phyloP scores from a whole-genome alignment of 2,797 vertebrate species.

The Siniperca undulata region DNA sequence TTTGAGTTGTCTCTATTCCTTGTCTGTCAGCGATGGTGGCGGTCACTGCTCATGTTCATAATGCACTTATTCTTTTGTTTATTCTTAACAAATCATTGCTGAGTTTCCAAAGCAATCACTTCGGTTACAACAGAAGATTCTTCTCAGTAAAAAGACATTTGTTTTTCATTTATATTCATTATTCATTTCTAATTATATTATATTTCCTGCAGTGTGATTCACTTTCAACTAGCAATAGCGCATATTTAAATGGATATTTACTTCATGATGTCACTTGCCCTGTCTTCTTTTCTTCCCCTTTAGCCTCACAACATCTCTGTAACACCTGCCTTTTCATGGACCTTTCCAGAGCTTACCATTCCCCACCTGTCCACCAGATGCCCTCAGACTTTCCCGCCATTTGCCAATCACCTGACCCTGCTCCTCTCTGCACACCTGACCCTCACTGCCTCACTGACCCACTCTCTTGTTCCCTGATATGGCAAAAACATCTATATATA shows the following conservation, averaged over 20 bases:
- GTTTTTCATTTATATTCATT: too few relatives aligned
- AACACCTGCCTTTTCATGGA: not conserved
- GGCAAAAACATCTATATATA: not conserved
- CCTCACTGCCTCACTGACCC: slow-evolving; percentile 2
- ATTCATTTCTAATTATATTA: too few relatives aligned
- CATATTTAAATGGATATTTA: not conserved
- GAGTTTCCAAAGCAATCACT: slow-evolving; percentile 1
- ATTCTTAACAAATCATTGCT: slow-evolving; percentile 17
- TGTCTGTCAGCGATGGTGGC: not conserved
- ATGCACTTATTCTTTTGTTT: slow-evolving; percentile 6
- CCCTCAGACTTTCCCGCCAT: not conserved
- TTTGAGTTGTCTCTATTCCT: not conserved
- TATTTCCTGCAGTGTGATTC: not conserved
- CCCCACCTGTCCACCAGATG: slow-evolving; percentile 12
- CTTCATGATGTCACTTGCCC: not conserved
- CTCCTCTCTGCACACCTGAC: not conserved
- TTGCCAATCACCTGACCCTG: slow-evolving; percentile 1
- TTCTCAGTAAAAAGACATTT: not conserved
- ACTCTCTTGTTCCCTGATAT: not conserved
- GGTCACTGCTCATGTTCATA: not conserved
- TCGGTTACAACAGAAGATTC: not conserved
- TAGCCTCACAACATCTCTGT: not conserved
- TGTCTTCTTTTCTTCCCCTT: not conserved
- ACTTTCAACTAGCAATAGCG: not conserved
- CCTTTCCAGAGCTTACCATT: not conserved